Conservation (phyloP, 2,113 vertebrate genomes). For the Vireo altiloquus region DNA sequence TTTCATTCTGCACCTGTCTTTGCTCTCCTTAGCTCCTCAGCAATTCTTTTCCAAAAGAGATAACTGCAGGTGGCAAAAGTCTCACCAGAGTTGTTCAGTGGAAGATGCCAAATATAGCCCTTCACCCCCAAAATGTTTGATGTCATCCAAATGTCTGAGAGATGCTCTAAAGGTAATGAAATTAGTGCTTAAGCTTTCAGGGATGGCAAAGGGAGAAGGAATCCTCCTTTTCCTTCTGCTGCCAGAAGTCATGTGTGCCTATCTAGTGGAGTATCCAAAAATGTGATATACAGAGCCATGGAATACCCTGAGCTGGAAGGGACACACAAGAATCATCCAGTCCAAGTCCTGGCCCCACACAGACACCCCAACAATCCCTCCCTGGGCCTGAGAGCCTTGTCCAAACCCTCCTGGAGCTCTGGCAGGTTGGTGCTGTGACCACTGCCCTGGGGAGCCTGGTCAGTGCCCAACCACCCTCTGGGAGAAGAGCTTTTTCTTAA, state of each 20-base stretch:
- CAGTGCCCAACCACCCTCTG: neutral
- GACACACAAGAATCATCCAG: neutral
- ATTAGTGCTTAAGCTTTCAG: neutral
- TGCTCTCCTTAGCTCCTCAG: neutral
- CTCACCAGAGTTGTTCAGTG: neutral
- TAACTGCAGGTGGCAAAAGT: neutral
- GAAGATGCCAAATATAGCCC: neutral
- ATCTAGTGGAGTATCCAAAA: neutral
- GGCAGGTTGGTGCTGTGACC: fast-evolving
- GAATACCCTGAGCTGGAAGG: neutral
- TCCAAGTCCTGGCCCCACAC: neutral
- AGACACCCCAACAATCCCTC: neutral
- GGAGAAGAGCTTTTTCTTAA: fast-evolving
- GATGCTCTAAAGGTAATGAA: neutral
- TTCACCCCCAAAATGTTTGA: neutral
- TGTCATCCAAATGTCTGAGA: neutral
- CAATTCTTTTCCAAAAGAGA: neutral
- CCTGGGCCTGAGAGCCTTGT: fast-evolving
- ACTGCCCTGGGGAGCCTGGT: neutral
- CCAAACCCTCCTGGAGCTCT: neutral
- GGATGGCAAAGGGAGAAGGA: neutral
- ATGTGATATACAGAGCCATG: neutral
- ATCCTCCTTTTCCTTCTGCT: neutral
- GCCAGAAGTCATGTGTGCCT: neutral
- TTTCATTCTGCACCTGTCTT: neutral